Evolutionary conservation across 2,113 vertebrate genomes (phyloP), one percentile per base, ranked within the genome.

Genomic region (Cyanoramphus novaezelandiae): DNA sequence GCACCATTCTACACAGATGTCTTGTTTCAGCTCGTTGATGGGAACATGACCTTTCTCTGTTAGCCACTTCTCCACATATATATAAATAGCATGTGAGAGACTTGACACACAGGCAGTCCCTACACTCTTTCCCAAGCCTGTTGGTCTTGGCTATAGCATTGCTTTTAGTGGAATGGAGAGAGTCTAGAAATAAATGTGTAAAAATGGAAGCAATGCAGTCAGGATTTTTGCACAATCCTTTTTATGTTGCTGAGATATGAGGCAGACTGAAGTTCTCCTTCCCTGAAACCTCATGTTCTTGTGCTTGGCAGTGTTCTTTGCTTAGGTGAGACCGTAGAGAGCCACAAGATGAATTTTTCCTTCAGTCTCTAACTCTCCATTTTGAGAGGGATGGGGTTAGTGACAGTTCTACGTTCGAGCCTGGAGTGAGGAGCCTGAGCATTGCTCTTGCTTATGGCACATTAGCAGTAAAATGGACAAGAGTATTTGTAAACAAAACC

Each of bases 381-480:
- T 55, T 53, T 77, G 44, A 70, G n/a, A 35, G 33, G 64, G 37
- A 50, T 19, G 37, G 39, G 64, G 39, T 57, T 57, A 29, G 63
- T 3, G 3, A n/a, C 13, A 5, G 17, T 77, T 47, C 15, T 35
- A 5, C 29, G 37, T 64, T 80, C 1, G 8, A 69, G 43, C 68
- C 72, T 10, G 17, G 41, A 24, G 47, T 31, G 68, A 57, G 37
- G 63, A 86, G 63, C 68, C 68, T 6, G 19, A 74, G 53, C 62
- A 10, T 17, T 12, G 3, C 1, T 5, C 47, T 81, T 0, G 1
- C 37, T 18, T 20, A 19, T 17, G 47, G 33, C 60, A 49, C 1
- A 1, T 57, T 29, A 69, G 33, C 49, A 50, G 47, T 64, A 49
- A 41, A 15, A 4, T 2, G 19, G 23, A 49, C 41, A 25, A 35